These are phyloP conservation scores for Formica aserva DNA, from an alignment of 2,888 invertebrate genomes.

Conservation along the genomic window DNA sequence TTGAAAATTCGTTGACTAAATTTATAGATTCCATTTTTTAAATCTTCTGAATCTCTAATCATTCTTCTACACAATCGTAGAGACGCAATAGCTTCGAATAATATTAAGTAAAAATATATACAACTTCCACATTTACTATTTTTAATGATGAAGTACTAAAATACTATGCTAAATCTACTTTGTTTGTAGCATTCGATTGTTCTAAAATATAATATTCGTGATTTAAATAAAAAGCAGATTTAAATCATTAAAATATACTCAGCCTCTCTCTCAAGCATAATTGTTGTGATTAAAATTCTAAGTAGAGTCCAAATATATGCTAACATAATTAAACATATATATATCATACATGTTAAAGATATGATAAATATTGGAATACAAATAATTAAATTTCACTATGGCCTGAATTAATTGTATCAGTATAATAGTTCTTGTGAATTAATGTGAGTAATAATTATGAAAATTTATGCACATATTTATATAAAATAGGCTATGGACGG, in stretches of 20 bases:
- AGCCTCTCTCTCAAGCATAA: conserved; percentile 3
- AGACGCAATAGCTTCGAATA: conserved; percentile 23
- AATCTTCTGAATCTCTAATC: conserved; percentile 1
- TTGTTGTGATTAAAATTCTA: conserved; percentile 15
- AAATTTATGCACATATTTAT: conserved; percentile 21
- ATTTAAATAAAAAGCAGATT: conserved; percentile 31
- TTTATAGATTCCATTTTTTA: conserved; percentile 4
- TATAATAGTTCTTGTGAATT: conserved; percentile 15
- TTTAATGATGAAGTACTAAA: not conserved
- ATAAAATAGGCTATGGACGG: conserved; percentile 28
- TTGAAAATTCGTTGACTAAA: conserved; percentile 21
- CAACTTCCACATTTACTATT: conserved; percentile 1
- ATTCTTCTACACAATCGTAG: conserved; percentile 19
- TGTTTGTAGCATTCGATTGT: not conserved
- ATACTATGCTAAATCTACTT: not conserved
- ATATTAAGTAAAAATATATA: conserved; percentile 27
- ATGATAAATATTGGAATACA: conserved; percentile 15
- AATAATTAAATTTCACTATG: conserved; percentile 16
- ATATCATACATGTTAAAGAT: not conserved
- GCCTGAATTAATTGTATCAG: conserved; percentile 22
- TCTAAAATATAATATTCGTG: conserved; percentile 13
- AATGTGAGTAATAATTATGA: not conserved
- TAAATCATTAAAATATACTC: conserved; percentile 24
- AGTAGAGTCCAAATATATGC: conserved; percentile 7
- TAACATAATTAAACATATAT: conserved; percentile 20